Evolutionary conservation across 2,888 invertebrate genomes (phyloP).

Genomic region (Xylocampa areola): DNA sequence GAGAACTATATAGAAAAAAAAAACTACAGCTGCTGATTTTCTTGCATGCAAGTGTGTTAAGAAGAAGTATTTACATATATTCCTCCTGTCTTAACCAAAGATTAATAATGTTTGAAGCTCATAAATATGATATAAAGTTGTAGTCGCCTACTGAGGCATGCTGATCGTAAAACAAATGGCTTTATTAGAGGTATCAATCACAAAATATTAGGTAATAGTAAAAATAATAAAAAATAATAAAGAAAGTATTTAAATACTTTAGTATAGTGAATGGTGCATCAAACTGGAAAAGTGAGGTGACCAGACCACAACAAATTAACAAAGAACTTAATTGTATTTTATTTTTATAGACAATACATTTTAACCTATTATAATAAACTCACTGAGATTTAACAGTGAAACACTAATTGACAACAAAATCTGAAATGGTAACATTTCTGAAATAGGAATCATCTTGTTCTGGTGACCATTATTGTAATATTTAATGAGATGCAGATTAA

Average conservation of each 20-base stretch:
- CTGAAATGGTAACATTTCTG: background rate
- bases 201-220: constrained; percentile 9
- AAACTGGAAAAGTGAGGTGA: constrained; percentile 10
- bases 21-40: no score
- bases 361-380: background rate
- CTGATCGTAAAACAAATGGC: constrained; percentile 17
- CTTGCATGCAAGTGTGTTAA: no score
- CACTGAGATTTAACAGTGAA: constrained; percentile 17
- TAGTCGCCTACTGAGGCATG: constrained; percentile 5
- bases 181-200: constrained; percentile 5
- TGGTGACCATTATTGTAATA: constrained; percentile 3
- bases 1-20: background rate
- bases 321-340: constrained; percentile 5
- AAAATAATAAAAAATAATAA: no score
- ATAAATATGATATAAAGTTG: background rate
- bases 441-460: background rate
- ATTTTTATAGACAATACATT: background rate
- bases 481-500: constrained; percentile 7
- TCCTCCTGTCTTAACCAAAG: no score
- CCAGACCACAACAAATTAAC: constrained; percentile 21
- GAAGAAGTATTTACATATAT: no score
- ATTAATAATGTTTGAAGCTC: background rate
- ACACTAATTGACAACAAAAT: background rate
- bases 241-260: no score
- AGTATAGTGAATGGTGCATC: background rate